Percentiles rank a stretch among this genome's conserved stretches.
Conservation (phyloP, 2,113 vertebrate species). For the Lipotes vexillifer region DNA sequence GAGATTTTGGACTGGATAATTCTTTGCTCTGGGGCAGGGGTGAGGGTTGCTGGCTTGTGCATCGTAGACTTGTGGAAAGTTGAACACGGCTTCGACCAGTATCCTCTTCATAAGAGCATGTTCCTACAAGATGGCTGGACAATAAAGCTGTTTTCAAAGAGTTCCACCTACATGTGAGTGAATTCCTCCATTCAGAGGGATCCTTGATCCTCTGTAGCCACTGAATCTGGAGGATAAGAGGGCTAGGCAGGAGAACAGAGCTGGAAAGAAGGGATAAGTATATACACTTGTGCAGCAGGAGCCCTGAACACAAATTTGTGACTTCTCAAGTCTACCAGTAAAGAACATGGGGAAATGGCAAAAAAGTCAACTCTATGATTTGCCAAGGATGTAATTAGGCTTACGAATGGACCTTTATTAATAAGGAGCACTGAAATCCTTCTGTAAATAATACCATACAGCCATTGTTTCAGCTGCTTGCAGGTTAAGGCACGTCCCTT, state of each 20-base stretch:
- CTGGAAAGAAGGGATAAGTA: neutral
- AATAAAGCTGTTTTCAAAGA: neutral
- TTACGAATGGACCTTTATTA: conserved; percentile 38
- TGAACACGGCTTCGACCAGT: neutral
- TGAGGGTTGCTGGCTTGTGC: neutral
- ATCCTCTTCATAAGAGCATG: neutral
- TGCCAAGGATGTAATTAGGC: conserved; percentile 44
- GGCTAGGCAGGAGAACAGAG: neutral
- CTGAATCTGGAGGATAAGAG: neutral
- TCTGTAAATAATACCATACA: conserved; percentile 27
- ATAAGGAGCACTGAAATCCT: conserved; percentile 32
- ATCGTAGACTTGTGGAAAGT: neutral
- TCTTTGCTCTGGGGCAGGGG: neutral
- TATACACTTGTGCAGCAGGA: neutral
- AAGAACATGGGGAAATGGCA: neutral
- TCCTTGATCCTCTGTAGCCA: neutral
- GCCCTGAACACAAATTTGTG: neutral
- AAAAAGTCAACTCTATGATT: conserved; percentile 44
- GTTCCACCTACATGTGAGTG: neutral
- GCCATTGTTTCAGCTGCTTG: neutral
- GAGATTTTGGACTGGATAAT: neutral
- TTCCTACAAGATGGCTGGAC: neutral
- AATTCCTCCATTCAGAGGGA: neutral
- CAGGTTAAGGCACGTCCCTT: neutral
- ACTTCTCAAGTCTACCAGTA: neutral